Evolutionary conservation across 2,113 vertebrate genomes (phyloP), one percentile per base, ranked within the genome.

Genomic region (Corapipo altera): DNA sequence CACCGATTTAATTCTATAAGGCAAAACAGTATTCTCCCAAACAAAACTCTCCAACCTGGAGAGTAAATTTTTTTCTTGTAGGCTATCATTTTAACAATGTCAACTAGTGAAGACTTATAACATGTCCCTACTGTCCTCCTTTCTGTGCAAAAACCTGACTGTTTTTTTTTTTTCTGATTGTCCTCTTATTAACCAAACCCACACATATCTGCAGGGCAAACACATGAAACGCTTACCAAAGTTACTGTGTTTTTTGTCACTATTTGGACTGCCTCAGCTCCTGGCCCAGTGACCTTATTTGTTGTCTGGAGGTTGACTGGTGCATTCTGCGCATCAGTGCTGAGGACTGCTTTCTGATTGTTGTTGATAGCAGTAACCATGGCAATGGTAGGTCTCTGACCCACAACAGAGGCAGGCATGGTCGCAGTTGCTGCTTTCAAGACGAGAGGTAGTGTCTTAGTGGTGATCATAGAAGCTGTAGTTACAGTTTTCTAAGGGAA

Each of bases 371-470:
- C 98, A 97, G 99, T 99, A 97, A 99, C 99, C 99, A 99, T 99
- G 93, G 99, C 98, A 94, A 99, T 99, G 48, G 99, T 99, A 96
- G 99, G 98, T 98, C 99, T 99, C 96, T 99, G 99, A 79, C 98
- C 98, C 98, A 99, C 98, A 95, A 99, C 98, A 94, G 99, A 98
- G 97, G 98, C 98, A 86, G 99, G 98, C 97, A 99, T 98, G 96
- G 98, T 96, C 85, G 99, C 98, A 97, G 98, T 98, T 97, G 99
- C 99, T 97, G 99, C 99, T 99, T 99, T 99, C 96, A 99, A 98
- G 98, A 99, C 99, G 97, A 99, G 99, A 99, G 99, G 99, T 99
- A 99, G 98, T 98, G 99, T 99, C 99, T 99, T 99, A 91, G 99
- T 98, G 98, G 99, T 98, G 97, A 99, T 98, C 98, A 99, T 98